A percentile compares a stretch with the other conserved stretches of the same genome.
These are phyloP conservation scores for Pandion haliaetus DNA, from an alignment of 2,113 vertebrate genomes.

Conservation along the genomic window DNA sequence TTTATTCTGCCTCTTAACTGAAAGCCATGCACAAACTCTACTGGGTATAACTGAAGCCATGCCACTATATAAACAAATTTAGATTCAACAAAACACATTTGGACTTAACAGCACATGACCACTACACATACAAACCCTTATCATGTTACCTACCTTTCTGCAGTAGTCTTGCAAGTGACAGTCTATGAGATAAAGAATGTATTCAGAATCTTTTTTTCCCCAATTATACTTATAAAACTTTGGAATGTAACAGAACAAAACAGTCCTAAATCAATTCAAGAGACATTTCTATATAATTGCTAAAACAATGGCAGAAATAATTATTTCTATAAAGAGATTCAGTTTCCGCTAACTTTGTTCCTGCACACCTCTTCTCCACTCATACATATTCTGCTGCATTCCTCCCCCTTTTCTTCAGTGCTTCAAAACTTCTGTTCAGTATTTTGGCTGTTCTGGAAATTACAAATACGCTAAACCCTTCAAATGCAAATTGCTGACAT, in stretches of 20 bases:
- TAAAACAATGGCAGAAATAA: neutral
- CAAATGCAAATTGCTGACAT: neutral
- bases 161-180: neutral
- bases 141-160: neutral
- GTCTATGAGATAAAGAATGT: neutral
- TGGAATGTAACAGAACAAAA: neutral
- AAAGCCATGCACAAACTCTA: neutral
- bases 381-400: neutral
- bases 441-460: neutral
- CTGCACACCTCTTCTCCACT: neutral
- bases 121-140: neutral
- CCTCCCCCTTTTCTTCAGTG: neutral
- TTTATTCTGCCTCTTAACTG: neutral
- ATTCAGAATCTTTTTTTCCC: neutral
- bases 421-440: neutral
- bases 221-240: neutral
- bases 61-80: neutral
- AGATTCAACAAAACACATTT: neutral
- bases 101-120: neutral
- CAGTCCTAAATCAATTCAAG: neutral
- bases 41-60: neutral
- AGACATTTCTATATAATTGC: neutral
- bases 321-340: neutral
- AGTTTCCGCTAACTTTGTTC: neutral
- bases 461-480: neutral